These are phyloP conservation scores for Griposia aprilina DNA, from an alignment of 2,888 invertebrate genomes.

Conservation along the genomic window DNA sequence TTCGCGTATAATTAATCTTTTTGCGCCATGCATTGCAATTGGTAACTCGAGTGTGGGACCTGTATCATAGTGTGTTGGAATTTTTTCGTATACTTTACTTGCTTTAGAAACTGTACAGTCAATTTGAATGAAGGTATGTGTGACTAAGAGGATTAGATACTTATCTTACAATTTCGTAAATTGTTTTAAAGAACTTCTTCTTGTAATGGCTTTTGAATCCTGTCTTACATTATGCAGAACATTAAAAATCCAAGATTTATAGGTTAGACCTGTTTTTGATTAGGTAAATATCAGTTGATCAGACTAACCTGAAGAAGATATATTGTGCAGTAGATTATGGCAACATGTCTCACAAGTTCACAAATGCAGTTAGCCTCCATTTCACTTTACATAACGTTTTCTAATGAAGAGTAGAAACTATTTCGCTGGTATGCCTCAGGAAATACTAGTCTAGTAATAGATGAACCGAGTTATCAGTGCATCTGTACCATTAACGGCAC, in stretches of 20 bases:
- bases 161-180: background rate
- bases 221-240: background rate
- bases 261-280: background rate
- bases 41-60: slow-evolving; percentile 57
- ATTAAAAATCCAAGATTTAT: background rate
- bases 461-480: slow-evolving; percentile 80
- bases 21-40: slow-evolving; percentile 48
- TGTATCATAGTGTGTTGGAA: slow-evolving; percentile 13
- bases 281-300: background rate
- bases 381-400: slow-evolving; percentile 57
- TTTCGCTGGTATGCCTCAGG: slow-evolving; percentile 68
- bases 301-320: background rate
- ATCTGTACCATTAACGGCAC: slow-evolving; percentile 86
- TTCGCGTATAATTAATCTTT: slow-evolving; percentile 46
- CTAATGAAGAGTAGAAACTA: slow-evolving; percentile 54
- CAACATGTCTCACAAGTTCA: slow-evolving; percentile 31
- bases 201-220: background rate
- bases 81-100: slow-evolving; percentile 35
- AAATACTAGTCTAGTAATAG: slow-evolving; percentile 73
- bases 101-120: slow-evolving; percentile 31
- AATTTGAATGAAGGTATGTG: slow-evolving; percentile 4
- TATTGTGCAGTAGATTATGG: slow-evolving; percentile 23
- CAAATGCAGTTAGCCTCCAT: slow-evolving; percentile 40
- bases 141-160: background rate
- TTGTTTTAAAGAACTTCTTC: background rate